These are phyloP conservation scores for Sterna hirundo DNA, from an alignment of 2,113 vertebrate genomes.

Conservation along the genomic window DNA sequence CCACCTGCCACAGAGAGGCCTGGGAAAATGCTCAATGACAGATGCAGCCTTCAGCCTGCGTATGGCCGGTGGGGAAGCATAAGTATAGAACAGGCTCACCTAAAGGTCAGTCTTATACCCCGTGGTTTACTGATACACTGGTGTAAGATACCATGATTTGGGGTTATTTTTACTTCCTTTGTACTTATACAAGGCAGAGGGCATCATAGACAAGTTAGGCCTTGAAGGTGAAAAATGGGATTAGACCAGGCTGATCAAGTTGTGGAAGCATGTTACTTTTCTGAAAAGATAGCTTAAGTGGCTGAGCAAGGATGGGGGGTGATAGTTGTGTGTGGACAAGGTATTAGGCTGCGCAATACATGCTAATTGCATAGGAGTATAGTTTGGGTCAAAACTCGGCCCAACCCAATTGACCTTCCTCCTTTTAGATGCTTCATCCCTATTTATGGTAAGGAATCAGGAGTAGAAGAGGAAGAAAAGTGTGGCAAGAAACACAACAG, in stretches of 20 bases:
- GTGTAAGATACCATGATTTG: accelerated
- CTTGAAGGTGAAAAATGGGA: background rate
- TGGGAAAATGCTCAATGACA: accelerated
- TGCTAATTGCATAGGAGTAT: background rate
- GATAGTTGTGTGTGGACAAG: background rate
- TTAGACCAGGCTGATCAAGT: background rate
- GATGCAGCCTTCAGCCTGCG: background rate
- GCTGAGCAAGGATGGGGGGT: background rate
- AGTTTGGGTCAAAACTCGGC: background rate
- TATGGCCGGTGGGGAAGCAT: accelerated
- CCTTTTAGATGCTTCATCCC: background rate
- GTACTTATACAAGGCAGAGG: background rate
- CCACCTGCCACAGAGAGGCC: background rate
- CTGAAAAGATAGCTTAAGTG: background rate
- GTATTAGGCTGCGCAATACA: background rate
- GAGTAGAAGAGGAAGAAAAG: background rate
- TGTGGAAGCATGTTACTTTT: background rate
- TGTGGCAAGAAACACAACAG: background rate
- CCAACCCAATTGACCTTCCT: background rate
- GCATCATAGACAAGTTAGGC: background rate
- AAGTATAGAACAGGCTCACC: background rate
- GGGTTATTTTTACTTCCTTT: background rate
- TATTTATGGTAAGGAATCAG: background rate
- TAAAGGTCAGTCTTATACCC: background rate
- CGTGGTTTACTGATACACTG: background rate